Evolutionary conservation across 2,888 invertebrate genomes (phyloP).

Genomic region (Lutraria lutraria): DNA sequence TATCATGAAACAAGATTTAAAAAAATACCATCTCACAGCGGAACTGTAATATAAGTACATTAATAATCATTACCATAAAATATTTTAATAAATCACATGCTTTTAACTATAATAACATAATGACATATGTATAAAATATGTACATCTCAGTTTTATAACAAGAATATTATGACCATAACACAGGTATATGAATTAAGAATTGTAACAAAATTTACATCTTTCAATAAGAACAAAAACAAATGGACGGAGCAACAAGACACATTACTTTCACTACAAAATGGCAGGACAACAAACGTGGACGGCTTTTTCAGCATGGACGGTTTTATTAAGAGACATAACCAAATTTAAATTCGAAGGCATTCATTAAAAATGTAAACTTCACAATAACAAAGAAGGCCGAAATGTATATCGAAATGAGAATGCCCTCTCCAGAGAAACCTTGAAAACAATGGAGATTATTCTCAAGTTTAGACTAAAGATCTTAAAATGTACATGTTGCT

Average conservation of each 20-base stretch:
- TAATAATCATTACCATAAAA: background rate
- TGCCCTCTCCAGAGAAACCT: slow-evolving; percentile 15
- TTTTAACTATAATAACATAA: background rate
- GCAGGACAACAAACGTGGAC: slow-evolving; percentile 28
- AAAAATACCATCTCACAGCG: background rate
- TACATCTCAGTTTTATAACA: slow-evolving; percentile 36
- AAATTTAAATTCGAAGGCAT: slow-evolving; percentile 26
- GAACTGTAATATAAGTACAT: background rate
- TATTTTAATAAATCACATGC: background rate
- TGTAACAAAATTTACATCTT: slow-evolving; percentile 31
- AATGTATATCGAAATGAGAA: slow-evolving; percentile 24
- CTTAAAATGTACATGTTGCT: background rate
- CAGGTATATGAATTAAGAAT: slow-evolving; percentile 5
- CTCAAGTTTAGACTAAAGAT: background rate
- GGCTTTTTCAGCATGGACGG: slow-evolving; percentile 19
- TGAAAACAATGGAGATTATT: background rate
- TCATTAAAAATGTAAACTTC: slow-evolving; percentile 12
- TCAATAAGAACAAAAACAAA: background rate
- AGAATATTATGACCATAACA: slow-evolving; percentile 3
- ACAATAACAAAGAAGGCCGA: slow-evolving; percentile 19
- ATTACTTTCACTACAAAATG: slow-evolving; percentile 37
- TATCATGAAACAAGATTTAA: background rate
- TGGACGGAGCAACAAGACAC: slow-evolving; percentile 15
- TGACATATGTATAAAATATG: slow-evolving; percentile 26
- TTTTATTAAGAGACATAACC: background rate